Percentiles rank a stretch among this genome's conserved stretches.
Conservation (phyloP, 2,797 vertebrate genomes). For the Oreortyx pictus region DNA sequence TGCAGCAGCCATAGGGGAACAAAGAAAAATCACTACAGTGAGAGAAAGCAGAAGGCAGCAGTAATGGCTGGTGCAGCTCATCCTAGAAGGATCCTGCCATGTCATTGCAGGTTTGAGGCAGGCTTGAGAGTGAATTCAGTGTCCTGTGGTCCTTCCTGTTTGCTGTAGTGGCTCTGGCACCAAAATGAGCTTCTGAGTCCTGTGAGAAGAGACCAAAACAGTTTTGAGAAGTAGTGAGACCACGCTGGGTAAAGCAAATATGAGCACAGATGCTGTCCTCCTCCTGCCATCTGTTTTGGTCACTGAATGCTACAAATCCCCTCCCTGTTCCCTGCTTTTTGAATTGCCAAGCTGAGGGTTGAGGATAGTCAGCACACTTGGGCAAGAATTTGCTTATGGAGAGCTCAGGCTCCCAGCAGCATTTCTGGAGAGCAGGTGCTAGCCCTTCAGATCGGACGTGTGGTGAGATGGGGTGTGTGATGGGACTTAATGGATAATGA, state of each 20-base stretch:
- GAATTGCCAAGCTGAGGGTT: accelerated
- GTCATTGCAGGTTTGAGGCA: too few relatives aligned
- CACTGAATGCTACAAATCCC: too few relatives aligned
- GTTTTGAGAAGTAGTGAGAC: background rate
- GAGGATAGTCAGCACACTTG: background rate
- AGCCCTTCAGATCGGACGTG: too few relatives aligned
- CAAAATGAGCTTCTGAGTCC: background rate
- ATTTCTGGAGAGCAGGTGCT: background rate
- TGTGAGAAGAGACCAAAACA: background rate
- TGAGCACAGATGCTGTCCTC: background rate
- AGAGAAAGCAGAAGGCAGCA: background rate
- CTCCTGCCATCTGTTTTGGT: background rate
- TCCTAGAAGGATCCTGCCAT: background rate
- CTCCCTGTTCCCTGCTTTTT: too few relatives aligned
- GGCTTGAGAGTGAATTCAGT: background rate
- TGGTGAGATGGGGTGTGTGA: background rate
- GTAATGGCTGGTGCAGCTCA: background rate
- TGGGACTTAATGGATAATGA: accelerated
- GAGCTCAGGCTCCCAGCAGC: background rate
- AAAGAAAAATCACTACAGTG: too few relatives aligned
- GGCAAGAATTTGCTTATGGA: background rate
- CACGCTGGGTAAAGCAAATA: background rate
- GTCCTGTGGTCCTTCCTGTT: too few relatives aligned
- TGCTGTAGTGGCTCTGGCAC: background rate
- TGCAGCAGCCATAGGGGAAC: background rate